A percentile compares a stretch with the other conserved stretches of the same genome.
Evolutionary conservation across 2,113 vertebrate genomes (phyloP).

Genomic region (Hyla sarda): DNA sequence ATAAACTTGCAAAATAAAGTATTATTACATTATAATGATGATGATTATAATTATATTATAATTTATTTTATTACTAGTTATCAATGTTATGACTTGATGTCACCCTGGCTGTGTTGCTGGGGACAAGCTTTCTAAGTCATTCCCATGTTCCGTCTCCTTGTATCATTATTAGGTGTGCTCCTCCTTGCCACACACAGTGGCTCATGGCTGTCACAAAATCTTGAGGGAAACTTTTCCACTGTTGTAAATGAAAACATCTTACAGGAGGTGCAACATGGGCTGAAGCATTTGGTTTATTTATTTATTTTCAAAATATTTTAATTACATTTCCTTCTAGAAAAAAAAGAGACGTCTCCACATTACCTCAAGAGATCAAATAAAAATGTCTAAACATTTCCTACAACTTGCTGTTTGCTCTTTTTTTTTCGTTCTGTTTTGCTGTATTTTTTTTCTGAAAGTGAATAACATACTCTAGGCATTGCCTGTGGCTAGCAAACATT

Average conservation of each 20-base stretch:
- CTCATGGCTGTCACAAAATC: slow-evolving; percentile 71
- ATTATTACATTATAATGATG: background rate
- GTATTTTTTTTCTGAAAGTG: slow-evolving; percentile 79
- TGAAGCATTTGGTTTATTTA: slow-evolving; percentile 61
- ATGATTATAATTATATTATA: background rate
- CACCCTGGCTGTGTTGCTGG: background rate
- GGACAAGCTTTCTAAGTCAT: slow-evolving; percentile 2
- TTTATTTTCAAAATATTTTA: slow-evolving; percentile 65
- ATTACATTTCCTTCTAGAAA: slow-evolving; percentile 68
- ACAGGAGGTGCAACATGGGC: slow-evolving; percentile 44
- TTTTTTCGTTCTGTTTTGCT: slow-evolving; percentile 64
- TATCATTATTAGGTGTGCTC: slow-evolving; percentile 67
- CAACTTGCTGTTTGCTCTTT: slow-evolving; percentile 68
- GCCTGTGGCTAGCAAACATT: slow-evolving; percentile 83
- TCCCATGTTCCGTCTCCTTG: slow-evolving; percentile 44
- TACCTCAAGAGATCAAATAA: slow-evolving; percentile 68
- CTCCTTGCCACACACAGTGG: slow-evolving; percentile 65
- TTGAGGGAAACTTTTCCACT: slow-evolving; percentile 71
- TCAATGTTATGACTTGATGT: background rate
- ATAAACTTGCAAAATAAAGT: background rate
- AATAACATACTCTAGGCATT: slow-evolving; percentile 86
- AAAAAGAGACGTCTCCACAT: slow-evolving; percentile 65
- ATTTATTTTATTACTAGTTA: background rate
- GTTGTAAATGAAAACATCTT: slow-evolving; percentile 60
- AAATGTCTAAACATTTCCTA: slow-evolving; percentile 69